A percentile compares a stretch with the other conserved stretches of the same genome.
Conservation (phyloP, 2,113 vertebrate genomes). For the Rattus rattus region DNA sequence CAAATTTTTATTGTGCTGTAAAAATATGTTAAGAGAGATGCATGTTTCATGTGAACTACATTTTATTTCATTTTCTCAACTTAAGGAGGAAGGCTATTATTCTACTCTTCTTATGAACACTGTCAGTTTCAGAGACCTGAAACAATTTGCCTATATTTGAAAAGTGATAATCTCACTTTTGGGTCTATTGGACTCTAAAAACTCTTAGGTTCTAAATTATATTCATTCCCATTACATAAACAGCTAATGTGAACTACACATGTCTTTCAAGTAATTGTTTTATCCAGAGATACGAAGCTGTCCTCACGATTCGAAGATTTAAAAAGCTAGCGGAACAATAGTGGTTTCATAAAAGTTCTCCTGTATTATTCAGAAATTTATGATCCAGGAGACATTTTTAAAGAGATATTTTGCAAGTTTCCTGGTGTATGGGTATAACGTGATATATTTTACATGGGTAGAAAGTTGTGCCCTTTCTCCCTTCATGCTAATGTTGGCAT, state of each 20-base stretch:
- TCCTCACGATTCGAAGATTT: slow-evolving; percentile 25
- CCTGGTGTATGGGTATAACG: not conserved
- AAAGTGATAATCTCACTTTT: slow-evolving; percentile 3
- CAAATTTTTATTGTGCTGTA: not conserved
- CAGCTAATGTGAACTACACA: slow-evolving; percentile 5
- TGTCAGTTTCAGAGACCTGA: not conserved
- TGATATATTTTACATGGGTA: slow-evolving; percentile 33
- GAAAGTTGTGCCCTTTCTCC: slow-evolving; percentile 44
- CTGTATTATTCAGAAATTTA: slow-evolving; percentile 40
- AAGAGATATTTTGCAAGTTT: slow-evolving; percentile 5
- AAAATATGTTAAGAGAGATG: not conserved
- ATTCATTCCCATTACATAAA: slow-evolving; percentile 11
- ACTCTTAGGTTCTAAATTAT: slow-evolving; percentile 27
- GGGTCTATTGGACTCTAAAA: slow-evolving; percentile 30
- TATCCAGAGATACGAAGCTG: not conserved
- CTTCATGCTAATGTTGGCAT: slow-evolving; percentile 65
- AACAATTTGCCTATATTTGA: slow-evolving; percentile 13
- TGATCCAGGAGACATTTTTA: slow-evolving; percentile 28
- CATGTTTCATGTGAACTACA: not conserved
- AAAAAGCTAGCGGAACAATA: slow-evolving; percentile 8
- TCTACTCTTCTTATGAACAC: slow-evolving; percentile 32
- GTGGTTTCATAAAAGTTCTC: slow-evolving; percentile 32
- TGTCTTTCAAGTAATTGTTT: slow-evolving; percentile 3
- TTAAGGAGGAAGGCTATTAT: not conserved
- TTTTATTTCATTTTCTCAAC: slow-evolving; percentile 12